A percentile compares a stretch with the other conserved stretches of the same genome.
Evolutionary conservation across 2,888 invertebrate genomes (phyloP).

Genomic region (Camponotus fellah): DNA sequence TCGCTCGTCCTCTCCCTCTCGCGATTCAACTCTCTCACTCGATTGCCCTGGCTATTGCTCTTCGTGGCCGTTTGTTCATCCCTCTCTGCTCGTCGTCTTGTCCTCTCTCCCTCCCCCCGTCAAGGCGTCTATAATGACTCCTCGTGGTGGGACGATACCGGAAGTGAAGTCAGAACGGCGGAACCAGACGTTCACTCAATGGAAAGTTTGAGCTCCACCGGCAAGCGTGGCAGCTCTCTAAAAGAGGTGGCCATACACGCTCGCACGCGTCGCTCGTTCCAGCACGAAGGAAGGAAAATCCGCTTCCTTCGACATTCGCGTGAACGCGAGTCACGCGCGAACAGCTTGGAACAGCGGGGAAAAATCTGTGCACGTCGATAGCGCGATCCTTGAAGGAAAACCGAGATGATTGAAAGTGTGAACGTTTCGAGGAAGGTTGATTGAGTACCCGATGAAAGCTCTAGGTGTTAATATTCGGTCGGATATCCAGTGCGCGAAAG

Average conservation of each 20-base stretch:
- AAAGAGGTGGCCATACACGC: constrained; percentile 70
- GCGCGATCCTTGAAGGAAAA: background rate
- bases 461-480: background rate
- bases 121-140: constrained; percentile 70
- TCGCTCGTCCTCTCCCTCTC: constrained; percentile 15
- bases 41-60: constrained; percentile 43
- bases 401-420: background rate
- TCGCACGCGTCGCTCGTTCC: constrained; percentile 42
- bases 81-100: constrained; percentile 34
- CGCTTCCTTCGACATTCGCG: constrained; percentile 67
- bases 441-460: constrained; percentile 9
- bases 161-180: constrained; percentile 84
- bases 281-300: constrained; percentile 67
- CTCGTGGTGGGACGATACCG: constrained; percentile 83
- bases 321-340: constrained; percentile 66
- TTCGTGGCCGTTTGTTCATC: constrained; percentile 35
- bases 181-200: constrained; percentile 85
- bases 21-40: constrained; percentile 27
- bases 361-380: constrained; percentile 34
- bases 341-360: constrained; percentile 38
- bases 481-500: background rate
- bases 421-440: background rate
- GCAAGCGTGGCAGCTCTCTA: constrained; percentile 71
- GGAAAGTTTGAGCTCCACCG: constrained; percentile 84
- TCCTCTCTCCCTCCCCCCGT: constrained; percentile 42